Conservation (phyloP, 1,140 invertebrate species). For the Panulirus ornatus region DNA sequence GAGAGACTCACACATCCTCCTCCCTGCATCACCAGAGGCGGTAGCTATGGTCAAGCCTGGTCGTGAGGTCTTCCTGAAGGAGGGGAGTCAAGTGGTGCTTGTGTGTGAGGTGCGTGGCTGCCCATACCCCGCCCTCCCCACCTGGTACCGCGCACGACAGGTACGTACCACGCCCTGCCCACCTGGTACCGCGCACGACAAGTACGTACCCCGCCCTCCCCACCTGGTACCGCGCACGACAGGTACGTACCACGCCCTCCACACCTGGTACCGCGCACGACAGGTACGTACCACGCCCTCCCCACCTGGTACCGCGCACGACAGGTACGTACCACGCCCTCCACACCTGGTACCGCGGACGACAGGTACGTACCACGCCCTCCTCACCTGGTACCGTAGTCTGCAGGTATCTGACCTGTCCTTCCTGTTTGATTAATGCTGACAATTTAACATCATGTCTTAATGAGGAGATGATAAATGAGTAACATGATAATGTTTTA, state of each 20-base stretch:
- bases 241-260: not conserved
- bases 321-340: not conserved
- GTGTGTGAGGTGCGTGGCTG: slow-evolving; percentile 6
- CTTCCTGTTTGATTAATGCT: too few relatives aligned
- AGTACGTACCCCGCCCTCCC: slow-evolving; percentile 33
- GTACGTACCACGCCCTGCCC: too few relatives aligned
- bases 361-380: slow-evolving; percentile 10
- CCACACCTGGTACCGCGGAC: not conserved
- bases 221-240: slow-evolving; percentile 7
- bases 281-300: slow-evolving; percentile 22
- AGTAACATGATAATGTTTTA: too few relatives aligned
- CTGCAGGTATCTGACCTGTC: too few relatives aligned
- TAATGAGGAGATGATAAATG: too few relatives aligned
- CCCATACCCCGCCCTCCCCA: not conserved
- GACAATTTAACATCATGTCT: too few relatives aligned
- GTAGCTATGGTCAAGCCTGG: not conserved
- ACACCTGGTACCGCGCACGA: not conserved
- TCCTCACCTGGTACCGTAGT: too few relatives aligned
- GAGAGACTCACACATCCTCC: too few relatives aligned
- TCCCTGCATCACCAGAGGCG: not conserved
- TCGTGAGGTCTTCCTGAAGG: not conserved
- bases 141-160: slow-evolving; percentile 2
- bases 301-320: too few relatives aligned
- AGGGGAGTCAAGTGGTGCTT: not conserved
- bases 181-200: too few relatives aligned